phyloP scores from a whole-genome alignment of 2,888 invertebrate genomes.

The Cerceris rybyensis region DNA sequence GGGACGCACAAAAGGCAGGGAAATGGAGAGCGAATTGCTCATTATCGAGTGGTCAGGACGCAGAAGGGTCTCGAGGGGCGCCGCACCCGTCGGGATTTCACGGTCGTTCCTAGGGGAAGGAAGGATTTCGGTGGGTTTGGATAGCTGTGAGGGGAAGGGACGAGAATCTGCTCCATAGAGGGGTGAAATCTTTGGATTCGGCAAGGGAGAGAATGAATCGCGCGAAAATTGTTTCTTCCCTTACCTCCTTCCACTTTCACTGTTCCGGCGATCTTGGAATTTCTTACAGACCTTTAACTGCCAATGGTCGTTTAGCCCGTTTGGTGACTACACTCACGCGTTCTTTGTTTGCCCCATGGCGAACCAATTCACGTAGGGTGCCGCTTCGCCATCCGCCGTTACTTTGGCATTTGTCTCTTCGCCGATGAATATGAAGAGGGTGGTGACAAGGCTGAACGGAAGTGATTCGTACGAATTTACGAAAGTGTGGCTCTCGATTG shows the following conservation, averaged over 20 bases:
- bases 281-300: conserved; percentile 32
- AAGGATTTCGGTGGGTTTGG: conserved; percentile 23
- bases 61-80: conserved; percentile 37
- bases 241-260: background rate
- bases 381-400: background rate
- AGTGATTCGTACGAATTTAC: conserved; percentile 66
- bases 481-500: conserved; percentile 39
- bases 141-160: background rate
- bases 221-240: conserved; percentile 61
- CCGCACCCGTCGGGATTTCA: conserved; percentile 55
- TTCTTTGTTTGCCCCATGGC: conserved; percentile 27
- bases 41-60: conserved; percentile 72
- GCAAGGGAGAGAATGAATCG: conserved; percentile 57
- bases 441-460: conserved; percentile 42
- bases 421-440: conserved; percentile 41
- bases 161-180: conserved; percentile 4
- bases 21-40: conserved; percentile 78
- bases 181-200: conserved; percentile 39
- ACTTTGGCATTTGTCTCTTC: conserved; percentile 6
- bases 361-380: conserved; percentile 48
- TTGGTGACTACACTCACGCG: conserved; percentile 1
- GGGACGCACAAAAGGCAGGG: conserved; percentile 74
- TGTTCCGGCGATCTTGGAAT: conserved; percentile 26
- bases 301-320: conserved; percentile 14
- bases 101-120: conserved; percentile 55